Evolutionary conservation across 2,888 invertebrate species (phyloP).

Genomic region (Heliconius aoede): DNA sequence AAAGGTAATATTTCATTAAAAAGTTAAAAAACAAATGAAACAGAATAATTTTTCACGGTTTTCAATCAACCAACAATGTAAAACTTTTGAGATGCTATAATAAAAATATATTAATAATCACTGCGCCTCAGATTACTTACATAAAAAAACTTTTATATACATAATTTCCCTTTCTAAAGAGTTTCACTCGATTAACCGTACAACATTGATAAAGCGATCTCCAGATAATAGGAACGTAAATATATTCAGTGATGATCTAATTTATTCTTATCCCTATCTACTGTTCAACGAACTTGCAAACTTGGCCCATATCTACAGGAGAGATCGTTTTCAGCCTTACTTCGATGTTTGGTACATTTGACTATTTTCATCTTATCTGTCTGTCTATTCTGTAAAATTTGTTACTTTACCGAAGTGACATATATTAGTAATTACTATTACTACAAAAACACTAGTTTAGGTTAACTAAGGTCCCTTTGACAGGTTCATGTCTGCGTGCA

Average conservation of each 20-base stretch:
- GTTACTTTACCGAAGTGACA: neutral
- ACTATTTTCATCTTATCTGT: conserved; percentile 18
- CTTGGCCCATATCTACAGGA: conserved; percentile 21
- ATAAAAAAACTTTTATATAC: conserved; percentile 4
- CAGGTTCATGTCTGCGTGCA: too few species aligned
- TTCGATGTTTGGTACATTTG: conserved; percentile 14
- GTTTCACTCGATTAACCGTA: conserved; percentile 20
- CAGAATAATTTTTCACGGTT: too few species aligned
- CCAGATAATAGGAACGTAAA: conserved; percentile 14
- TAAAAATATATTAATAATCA: neutral
- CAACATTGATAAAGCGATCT: conserved; percentile 20
- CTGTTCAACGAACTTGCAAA: conserved; percentile 33
- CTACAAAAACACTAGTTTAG: too few species aligned
- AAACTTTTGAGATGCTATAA: too few species aligned
- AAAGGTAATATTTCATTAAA: too few species aligned
- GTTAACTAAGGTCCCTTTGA: too few species aligned
- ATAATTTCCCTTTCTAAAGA: neutral
- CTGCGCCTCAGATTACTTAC: neutral
- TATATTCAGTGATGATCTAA: conserved; percentile 29
- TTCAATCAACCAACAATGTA: too few species aligned
- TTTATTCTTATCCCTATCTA: conserved; percentile 30
- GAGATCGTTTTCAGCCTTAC: conserved; percentile 6
- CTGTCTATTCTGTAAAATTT: conserved; percentile 9
- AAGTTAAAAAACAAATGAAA: too few species aligned
- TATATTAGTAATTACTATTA: too few species aligned